Evolutionary conservation across 2,113 vertebrate genomes (phyloP).

Genomic region (Pithys albifrons): DNA sequence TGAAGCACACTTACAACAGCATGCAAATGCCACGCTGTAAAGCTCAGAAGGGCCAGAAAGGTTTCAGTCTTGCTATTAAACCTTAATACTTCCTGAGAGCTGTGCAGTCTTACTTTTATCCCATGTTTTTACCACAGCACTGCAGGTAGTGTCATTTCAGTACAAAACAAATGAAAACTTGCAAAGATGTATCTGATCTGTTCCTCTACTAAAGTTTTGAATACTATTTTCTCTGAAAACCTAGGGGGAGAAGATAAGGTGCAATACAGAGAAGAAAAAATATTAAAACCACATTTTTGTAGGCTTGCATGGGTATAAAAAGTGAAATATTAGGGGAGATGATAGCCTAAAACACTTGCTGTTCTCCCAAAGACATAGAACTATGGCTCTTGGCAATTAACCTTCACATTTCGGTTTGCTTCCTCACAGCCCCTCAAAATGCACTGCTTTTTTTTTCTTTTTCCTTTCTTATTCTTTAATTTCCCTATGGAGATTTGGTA

Average conservation of each 20-base stretch:
- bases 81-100: constrained; percentile 18
- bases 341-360: not conserved
- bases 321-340: not conserved
- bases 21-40: not conserved
- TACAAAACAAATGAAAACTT: not conserved
- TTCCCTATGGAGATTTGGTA: not conserved
- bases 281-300: not conserved
- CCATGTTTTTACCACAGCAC: not conserved
- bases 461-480: not conserved
- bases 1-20: constrained; percentile 8
- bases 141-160: not conserved
- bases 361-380: not conserved
- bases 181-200: not conserved
- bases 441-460: not conserved
- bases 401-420: not conserved
- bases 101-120: constrained; percentile 5
- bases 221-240: not conserved
- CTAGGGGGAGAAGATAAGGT: not conserved
- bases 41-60: not conserved
- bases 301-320: not conserved
- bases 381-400: not conserved
- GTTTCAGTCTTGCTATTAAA: constrained; percentile 20
- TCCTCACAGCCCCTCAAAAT: not conserved
- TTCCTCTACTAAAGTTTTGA: not conserved
- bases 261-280: not conserved